Base-by-base conservation (phyloP, 2,888 invertebrate genomes). In the Plebejus argus region DNA sequence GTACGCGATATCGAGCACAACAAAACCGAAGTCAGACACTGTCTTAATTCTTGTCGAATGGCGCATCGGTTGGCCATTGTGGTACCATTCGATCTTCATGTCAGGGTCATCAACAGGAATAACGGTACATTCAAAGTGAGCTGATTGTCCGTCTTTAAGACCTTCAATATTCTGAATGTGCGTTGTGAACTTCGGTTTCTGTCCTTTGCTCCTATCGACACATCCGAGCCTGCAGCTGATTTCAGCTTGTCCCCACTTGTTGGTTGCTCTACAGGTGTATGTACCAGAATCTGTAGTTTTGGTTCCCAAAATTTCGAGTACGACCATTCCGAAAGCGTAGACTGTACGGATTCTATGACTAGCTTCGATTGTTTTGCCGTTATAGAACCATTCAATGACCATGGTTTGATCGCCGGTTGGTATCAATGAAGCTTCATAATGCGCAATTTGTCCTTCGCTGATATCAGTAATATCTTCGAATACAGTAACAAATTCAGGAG, bases 311-410 rank as follows among this genome's bases (percentile, higher is more conserved):
- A 99, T 98, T 94, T 99, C 99, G 70, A 99, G 95, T 70, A 99
- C 98, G 33, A 99, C 99, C 96, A 98, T 99, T 77, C 99, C 99
- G 88, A 99, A 99, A 20, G 99, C 99, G 87, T 99, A 98, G 18
- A 99, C 98, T 15, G 99, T 99, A 86, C 98, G 95, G 79, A 97
- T 97, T 81, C 99, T 96, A 88, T 98, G 98, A 89, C 98, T 97
- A 70, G 98, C 98, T 88, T 97, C 97, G 80, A 98, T 95, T 1
- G 97, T 94, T 88, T 98, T 97, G 49, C 97, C 98, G 89, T 99
- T 98, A 88, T 98, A 98, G 95, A 98, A 98, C 98, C 98, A 99
- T 94, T 99, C 98, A 77, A 99, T 97, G 39, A 96, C 96, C 98
- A 99, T 98, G 35, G 97, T 97, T 89, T 98, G 98, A 86, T 98